Conservation (phyloP, 2,113 vertebrate genomes). For the Burhinus bistriatus region DNA sequence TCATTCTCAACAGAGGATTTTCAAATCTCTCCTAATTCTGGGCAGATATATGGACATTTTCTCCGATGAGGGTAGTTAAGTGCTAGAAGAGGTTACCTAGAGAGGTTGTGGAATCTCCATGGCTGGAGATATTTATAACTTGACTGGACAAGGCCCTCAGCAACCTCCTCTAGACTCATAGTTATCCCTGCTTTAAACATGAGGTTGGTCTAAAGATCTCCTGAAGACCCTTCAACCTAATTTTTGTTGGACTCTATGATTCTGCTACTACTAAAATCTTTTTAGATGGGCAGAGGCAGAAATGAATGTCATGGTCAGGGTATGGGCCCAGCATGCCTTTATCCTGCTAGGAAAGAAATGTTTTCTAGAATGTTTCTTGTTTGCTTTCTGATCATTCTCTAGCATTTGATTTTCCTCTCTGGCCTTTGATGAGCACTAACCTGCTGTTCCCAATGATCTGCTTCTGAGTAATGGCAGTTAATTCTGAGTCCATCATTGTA, state of each 20-base stretch:
- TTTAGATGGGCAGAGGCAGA: neutral
- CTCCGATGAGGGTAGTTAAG: neutral
- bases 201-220: neutral
- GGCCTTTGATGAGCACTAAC: neutral
- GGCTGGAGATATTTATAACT: neutral
- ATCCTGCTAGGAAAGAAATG: neutral
- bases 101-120: neutral
- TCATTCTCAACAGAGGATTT: neutral
- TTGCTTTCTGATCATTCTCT: neutral
- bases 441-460: neutral
- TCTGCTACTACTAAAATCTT: neutral
- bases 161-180: neutral
- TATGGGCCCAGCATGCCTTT: neutral
- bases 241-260: neutral
- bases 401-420: neutral
- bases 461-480: neutral
- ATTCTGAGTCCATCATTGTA: neutral
- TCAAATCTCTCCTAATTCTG: neutral
- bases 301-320: neutral
- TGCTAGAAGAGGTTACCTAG: neutral
- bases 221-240: neutral
- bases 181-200: neutral
- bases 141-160: neutral
- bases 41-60: neutral
- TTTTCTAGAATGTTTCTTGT: neutral